phyloP scores from a whole-genome alignment of 1,140 invertebrate genomes.

The Drosophila prosaltans region DNA sequence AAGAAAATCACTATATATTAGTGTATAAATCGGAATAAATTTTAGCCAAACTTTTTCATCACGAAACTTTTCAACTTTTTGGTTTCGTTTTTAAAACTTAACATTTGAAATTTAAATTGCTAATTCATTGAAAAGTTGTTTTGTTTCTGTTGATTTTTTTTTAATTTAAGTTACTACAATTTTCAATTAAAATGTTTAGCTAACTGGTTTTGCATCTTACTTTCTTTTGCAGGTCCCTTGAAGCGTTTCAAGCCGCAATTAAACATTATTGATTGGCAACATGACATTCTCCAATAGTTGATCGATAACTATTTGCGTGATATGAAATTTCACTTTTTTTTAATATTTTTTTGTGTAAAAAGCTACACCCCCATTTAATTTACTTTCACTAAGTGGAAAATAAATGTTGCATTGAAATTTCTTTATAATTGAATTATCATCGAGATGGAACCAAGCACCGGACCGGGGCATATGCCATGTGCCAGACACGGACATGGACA shows the following conservation, averaged over 20 bases:
- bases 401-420: slow-evolving; percentile 70
- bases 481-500: slow-evolving; percentile 22
- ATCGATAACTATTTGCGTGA: slow-evolving; percentile 45
- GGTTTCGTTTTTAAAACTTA: no score
- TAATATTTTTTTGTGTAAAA: slow-evolving; percentile 4
- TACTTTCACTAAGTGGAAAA: slow-evolving; percentile 66
- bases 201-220: neutral
- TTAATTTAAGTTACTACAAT: neutral
- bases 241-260: slow-evolving; percentile 80
- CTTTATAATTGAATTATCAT: slow-evolving; percentile 55
- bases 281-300: slow-evolving; percentile 66
- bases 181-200: neutral
- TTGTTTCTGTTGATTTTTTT: neutral
- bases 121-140: neutral
- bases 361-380: slow-evolving; percentile 26
- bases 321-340: slow-evolving; percentile 43
- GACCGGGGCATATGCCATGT: slow-evolving; percentile 32
- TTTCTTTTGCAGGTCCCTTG: slow-evolving; percentile 65
- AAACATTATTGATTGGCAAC: slow-evolving; percentile 75
- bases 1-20: no score
- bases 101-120: no score
- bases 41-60: no score
- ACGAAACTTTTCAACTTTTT: no score
- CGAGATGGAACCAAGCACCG: slow-evolving; percentile 31
- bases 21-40: no score